Base-by-base conservation (phyloP, 2,888 invertebrate genomes). In the Lepetodrilus schrolli region DNA sequence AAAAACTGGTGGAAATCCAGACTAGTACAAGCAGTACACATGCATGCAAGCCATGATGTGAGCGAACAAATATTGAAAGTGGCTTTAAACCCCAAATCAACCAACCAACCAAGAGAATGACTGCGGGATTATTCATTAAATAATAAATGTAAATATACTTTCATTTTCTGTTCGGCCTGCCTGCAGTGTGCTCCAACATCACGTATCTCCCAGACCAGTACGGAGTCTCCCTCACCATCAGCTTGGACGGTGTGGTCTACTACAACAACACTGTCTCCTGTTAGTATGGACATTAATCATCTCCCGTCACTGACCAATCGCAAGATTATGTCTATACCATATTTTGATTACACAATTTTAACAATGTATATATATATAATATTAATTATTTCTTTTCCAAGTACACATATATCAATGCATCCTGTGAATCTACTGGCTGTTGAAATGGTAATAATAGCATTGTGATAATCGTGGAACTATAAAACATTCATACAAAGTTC, bases 141-240 rank as follows among this genome's bases (percentile, higher is more conserved):
- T 17, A 43, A 4, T 13, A 13, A 7, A 1, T 3, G n/a, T 13
- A 5, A 7, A 43, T 43, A 17, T 17, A 4, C 7, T 43, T 13
- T 7, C 2, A 43, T 4, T 10, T 0, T 68, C 23, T 20, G 8
- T 66, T 17, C 74, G 30, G 5, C 5, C 73, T 17, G 66, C 10
- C 79, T 81, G 26, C 78, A 91, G 91, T 87, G 7, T 91, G 91
- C 82, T 84, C 87, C 0, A 91, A 90, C 79, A 75, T 90, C 10
- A 87, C 89, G 4, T 91, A 91, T 75, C 81, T 91, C 21, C 86
- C 89, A 8, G 81, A 87, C 20, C 83, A 89, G 17, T 85, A 89
- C 80, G 91, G 91, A 17, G 74, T 91, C 38, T 86, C 86, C 30
- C 75, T 91, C 7, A 86, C 88, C 0, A 73, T 91, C 49, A 82